Evolutionary conservation across 2,113 vertebrate genomes (phyloP).

Genomic region (Corydoras sp.): DNA sequence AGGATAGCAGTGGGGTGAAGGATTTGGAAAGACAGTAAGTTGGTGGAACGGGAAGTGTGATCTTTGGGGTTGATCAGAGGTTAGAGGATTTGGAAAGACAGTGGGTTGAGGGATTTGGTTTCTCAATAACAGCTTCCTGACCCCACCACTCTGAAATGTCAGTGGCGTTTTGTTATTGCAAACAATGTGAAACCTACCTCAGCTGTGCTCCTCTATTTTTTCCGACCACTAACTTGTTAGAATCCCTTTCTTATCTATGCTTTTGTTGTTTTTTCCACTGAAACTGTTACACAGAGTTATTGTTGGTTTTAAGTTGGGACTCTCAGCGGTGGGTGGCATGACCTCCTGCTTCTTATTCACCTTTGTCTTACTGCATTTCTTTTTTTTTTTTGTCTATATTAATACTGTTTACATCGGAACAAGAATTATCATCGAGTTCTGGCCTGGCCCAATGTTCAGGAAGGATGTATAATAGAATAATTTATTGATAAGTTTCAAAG

Average conservation of each 20-base stretch:
- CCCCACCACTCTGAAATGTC: constrained; percentile 56
- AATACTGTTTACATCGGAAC: too few species aligned
- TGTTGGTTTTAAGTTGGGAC: too few species aligned
- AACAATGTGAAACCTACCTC: constrained; percentile 55
- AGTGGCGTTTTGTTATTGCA: constrained; percentile 60
- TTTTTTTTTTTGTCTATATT: not conserved
- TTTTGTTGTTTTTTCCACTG: not conserved
- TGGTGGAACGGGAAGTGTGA: too few species aligned
- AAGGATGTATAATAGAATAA: too few species aligned
- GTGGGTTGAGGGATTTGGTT: constrained; percentile 50
- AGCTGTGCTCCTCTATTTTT: too few species aligned
- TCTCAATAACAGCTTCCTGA: constrained; percentile 38
- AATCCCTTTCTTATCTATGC: constrained; percentile 47
- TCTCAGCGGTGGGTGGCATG: too few species aligned
- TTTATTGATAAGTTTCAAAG: too few species aligned
- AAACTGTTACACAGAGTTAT: too few species aligned
- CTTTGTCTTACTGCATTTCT: too few species aligned
- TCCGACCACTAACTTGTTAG: constrained; percentile 41
- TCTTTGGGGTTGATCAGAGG: constrained; percentile 3
- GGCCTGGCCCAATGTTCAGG: too few species aligned
- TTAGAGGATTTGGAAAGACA: constrained; percentile 49
- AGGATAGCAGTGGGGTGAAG: constrained; percentile 20
- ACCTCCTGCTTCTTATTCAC: too few species aligned
- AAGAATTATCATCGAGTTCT: too few species aligned
- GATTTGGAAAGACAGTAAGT: constrained; percentile 29